Base-by-base conservation (phyloP, 2,888 invertebrate genomes). In the Spodoptera picta region DNA sequence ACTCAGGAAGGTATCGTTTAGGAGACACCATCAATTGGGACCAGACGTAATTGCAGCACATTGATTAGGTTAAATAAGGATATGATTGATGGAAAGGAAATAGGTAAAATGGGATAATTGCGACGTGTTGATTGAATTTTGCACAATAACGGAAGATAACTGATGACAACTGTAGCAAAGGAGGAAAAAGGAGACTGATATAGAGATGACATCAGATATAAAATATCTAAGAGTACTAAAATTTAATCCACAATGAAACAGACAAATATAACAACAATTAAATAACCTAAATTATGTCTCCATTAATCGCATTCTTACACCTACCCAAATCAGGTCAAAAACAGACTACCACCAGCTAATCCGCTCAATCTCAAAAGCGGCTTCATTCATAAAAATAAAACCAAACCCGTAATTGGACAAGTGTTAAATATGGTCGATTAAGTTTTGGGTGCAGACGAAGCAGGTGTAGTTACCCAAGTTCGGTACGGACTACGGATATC, bases 1-100 rank as follows among this genome's bases (percentile, higher is more conserved):
- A 51, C 60, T 69, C 86, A 85, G 87, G 89, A 89, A 82, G 82
- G 60, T 61, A 71, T 82, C 81, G 77, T 85, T 88, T 86, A 85
- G 75, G 60, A 79, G 51, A 56, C 24, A 76, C 74, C 49, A 50
- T 43, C 86, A 89, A 86, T 88, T 89, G 87, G 80, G 80, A 61
- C 62, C 84, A 84, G 76, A 59, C 80, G 55, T 63, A 73, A 76
- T 60, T 79, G 73, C 69, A 69, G 56, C 57, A 57, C 72, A 72
- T 75, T 79, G 69, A 76, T 73, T 60, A 73, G 42, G 42, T 54
- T 36, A 60, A 76, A 73, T 69, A 62, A 75, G 67, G 66, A 79
- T 70, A 65, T 55, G 58, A 68, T 67, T 69, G 64, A 46, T 53
- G 47, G 52, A 52, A 27, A 31, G 43, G 61, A n/a, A 5, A 23